Evolutionary conservation across 2,113 vertebrate species (phyloP), one percentile per base, ranked within the genome.

Genomic region (Tonatia bakeri): DNA sequence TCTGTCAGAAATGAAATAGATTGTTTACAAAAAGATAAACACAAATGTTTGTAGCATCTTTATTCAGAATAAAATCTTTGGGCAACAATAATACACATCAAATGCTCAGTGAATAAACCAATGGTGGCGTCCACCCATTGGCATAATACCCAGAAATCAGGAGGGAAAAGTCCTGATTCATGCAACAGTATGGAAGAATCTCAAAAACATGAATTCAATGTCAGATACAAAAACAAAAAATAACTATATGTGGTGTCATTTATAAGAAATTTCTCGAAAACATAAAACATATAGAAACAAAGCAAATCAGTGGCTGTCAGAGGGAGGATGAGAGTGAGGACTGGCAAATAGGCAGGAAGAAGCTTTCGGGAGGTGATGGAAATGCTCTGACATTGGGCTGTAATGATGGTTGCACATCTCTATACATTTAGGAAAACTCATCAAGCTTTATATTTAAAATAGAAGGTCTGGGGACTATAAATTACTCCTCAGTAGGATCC

Each of bases 401-500:
- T 28, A 26, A 15, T 43, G 4, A 82, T 33, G 52, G 16, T 26
- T 72, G 43, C 22, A 94, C 3, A 79, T 50, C 47, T 50, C 47
- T 50, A 14, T 15, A 50, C 47, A 4, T 43, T 87, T 77, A 67
- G 26, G 28, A 64, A 80, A 67, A 86, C 20, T 72, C 36, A 54
- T 56, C 28, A 92, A 54, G 64, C 24, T 82, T 4, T 33, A 65
- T 1, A 67, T 59, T 88, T 88, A 89, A 95, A 76, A 52, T 77
- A 28, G 70, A 5, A 4, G 54, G 87, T 38, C 45, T 38, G 9
- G 75, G 0, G 16, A 9, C 8, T 70, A 56, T 31, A 82, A 50
- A 56, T 70, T 47, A 28, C 45, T n/a, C 5, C 56, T 76, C 38
- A 79, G 82, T 87, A 84, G 84, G 20, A 56, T 6, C 54, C 54